phyloP scores from a whole-genome alignment of 2,113 vertebrate genomes.

The Macheiramphus alcinus region DNA sequence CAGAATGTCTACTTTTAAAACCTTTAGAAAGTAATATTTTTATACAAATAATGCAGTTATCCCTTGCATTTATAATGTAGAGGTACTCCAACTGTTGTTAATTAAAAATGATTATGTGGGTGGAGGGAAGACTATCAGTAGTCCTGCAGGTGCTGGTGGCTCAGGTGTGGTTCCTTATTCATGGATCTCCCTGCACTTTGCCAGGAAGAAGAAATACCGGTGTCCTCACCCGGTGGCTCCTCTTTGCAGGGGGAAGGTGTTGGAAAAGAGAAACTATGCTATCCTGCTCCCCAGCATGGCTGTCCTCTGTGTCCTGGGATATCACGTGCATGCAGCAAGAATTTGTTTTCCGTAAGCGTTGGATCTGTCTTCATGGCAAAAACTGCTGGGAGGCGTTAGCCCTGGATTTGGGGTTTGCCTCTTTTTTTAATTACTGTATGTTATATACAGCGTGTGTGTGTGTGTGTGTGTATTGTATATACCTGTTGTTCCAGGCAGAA shows the following conservation, averaged over 20 bases:
- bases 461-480: background rate
- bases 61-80: background rate
- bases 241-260: background rate
- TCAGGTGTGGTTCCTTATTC: background rate
- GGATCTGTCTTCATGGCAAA: background rate
- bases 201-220: background rate
- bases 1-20: background rate
- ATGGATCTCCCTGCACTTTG: background rate
- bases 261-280: background rate
- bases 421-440: background rate
- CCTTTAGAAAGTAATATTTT: background rate
- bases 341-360: background rate
- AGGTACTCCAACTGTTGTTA: background rate
- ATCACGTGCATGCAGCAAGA: accelerated
- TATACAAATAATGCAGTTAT: background rate
- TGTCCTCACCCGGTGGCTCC: background rate
- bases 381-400: background rate
- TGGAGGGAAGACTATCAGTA: background rate
- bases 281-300: background rate
- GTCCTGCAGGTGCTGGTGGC: background rate
- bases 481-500: background rate
- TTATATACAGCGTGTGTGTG: background rate
- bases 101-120: background rate
- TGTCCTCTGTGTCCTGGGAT: accelerated
- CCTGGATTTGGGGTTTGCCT: background rate